These are phyloP conservation scores for Gymnosoma rotundatum DNA, from an alignment of 2,888 invertebrate species.

Conservation along the genomic window DNA sequence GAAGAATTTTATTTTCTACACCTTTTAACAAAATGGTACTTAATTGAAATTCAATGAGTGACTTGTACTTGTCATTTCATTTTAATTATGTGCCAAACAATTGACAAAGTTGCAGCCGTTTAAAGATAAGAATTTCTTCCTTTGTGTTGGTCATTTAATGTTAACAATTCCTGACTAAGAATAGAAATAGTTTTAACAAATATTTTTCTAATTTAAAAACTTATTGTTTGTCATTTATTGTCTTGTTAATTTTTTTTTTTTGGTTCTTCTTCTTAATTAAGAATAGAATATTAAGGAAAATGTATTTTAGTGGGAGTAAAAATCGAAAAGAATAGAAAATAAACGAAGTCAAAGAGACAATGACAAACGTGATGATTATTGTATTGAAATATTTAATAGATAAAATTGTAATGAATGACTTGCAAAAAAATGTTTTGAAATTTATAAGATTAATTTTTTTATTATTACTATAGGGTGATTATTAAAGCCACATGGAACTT, in stretches of 20 bases:
- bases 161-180: conserved; percentile 7
- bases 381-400: not conserved
- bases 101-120: conserved; percentile 30
- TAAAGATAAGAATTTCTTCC: conserved; percentile 35
- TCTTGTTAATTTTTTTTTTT: not conserved
- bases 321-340: not conserved
- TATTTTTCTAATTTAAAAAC: conserved; percentile 10
- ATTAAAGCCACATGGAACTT: no score
- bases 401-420: no score
- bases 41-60: conserved; percentile 40
- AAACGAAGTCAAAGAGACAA: not conserved
- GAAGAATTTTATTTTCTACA: not conserved
- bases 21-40: not conserved
- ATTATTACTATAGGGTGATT: no score
- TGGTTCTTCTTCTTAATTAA: not conserved
- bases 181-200: conserved; percentile 41
- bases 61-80: not conserved
- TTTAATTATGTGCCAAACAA: conserved; percentile 31
- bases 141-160: not conserved
- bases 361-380: not conserved
- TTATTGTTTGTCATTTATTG: conserved; percentile 20
- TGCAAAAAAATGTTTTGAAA: no score
- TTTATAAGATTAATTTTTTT: no score
- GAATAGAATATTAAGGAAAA: not conserved
- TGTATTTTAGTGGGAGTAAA: not conserved